Conservation (phyloP, 2,113 vertebrate genomes). For the Leucosticte australis region DNA sequence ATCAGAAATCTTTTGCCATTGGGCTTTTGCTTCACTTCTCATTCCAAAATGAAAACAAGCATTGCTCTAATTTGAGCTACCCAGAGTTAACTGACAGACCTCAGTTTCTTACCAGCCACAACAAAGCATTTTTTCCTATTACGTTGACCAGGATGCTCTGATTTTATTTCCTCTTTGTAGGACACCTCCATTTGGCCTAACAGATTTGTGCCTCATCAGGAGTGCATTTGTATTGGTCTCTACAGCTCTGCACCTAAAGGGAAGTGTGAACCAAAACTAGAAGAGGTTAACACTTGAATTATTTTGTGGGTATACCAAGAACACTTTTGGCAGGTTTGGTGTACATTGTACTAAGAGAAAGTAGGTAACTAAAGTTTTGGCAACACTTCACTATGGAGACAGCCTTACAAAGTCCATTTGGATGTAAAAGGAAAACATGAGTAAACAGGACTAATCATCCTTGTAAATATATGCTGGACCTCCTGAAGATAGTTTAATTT, state of each 20-base stretch:
- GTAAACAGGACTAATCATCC: neutral
- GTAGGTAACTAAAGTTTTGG: neutral
- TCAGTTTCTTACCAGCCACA: neutral
- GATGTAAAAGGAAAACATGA: neutral
- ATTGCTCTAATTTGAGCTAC: neutral
- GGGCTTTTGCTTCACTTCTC: neutral
- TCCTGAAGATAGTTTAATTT: accelerated
- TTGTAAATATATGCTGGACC: neutral
- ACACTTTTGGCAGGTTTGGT: neutral
- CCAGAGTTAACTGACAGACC: neutral
- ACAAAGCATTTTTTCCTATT: neutral
- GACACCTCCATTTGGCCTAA: neutral
- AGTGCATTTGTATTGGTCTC: neutral
- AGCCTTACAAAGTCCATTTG: neutral
- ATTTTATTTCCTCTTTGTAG: neutral
- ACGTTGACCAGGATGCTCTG: neutral
- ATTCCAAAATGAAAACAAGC: neutral
- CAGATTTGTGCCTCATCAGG: neutral
- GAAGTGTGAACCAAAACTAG: slow-evolving; percentile 37
- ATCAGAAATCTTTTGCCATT: neutral
- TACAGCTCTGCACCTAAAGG: neutral
- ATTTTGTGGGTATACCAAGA: neutral
- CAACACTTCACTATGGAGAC: neutral
- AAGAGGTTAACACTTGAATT: slow-evolving; percentile 42
- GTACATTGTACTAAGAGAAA: neutral